Evolutionary conservation across 2,797 vertebrate genomes (phyloP).

Genomic region (Erpetoichthys calabaricus): DNA sequence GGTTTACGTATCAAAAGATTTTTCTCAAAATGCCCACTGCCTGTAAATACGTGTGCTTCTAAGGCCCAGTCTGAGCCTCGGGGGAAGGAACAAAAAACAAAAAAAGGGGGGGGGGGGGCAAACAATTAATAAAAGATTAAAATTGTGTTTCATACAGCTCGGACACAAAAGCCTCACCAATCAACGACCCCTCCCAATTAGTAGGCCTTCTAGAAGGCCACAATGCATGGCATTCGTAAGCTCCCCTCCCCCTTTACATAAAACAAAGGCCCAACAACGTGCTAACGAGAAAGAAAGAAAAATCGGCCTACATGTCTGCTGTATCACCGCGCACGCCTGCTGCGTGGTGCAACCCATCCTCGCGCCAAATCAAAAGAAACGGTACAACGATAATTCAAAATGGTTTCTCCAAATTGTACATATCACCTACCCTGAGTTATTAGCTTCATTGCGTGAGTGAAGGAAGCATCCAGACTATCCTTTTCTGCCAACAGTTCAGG

Average conservation of each 20-base stretch:
- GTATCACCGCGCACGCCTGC: too few relatives aligned
- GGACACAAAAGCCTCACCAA: too few relatives aligned
- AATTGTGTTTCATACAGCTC: slow-evolving; percentile 8
- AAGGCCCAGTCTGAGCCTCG: background rate
- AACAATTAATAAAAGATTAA: slow-evolving; percentile 17
- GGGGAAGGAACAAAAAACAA: background rate
- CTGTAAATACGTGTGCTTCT: background rate
- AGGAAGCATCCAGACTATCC: slow-evolving; percentile 88
- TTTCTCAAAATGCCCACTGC: background rate
- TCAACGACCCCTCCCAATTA: too few relatives aligned
- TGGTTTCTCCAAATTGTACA: too few relatives aligned
- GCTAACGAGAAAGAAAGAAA: too few relatives aligned
- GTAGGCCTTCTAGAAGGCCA: background rate
- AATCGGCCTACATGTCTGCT: too few relatives aligned
- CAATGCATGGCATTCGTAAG: background rate
- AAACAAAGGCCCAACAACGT: too few relatives aligned
- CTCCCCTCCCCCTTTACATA: background rate
- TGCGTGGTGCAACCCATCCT: too few relatives aligned
- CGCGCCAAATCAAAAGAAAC: background rate
- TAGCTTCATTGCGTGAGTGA: slow-evolving; percentile 89
- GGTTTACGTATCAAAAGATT: too few relatives aligned
- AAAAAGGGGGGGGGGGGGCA: background rate
- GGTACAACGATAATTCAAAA: background rate
- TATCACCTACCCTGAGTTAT: slow-evolving; percentile 61
- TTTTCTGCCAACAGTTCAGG: slow-evolving; percentile 92